Evolutionary conservation across 2,888 invertebrate species (phyloP).

Genomic region (Leucoma salicis): DNA sequence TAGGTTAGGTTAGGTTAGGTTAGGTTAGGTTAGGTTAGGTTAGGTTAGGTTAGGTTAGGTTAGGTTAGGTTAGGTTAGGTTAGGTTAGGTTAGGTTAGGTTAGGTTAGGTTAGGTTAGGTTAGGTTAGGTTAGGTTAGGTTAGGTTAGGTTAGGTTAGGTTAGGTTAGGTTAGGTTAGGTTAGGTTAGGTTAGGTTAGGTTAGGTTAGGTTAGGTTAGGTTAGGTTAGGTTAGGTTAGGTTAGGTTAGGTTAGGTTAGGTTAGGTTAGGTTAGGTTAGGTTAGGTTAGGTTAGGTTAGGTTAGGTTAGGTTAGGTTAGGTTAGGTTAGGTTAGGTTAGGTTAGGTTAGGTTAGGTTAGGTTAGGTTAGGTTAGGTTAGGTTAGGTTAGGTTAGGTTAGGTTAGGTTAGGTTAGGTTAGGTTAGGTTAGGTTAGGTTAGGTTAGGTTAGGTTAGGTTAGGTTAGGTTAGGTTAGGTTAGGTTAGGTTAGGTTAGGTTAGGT

Average conservation of each 20-base stretch:
- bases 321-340: slow-evolving; percentile 10
- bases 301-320: slow-evolving; percentile 11
- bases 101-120: slow-evolving; percentile 10
- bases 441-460: slow-evolving; percentile 8
- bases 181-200: slow-evolving; percentile 9
- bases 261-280: slow-evolving; percentile 10
- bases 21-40: slow-evolving; percentile 10
- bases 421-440: slow-evolving; percentile 11
- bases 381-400: slow-evolving; percentile 10
- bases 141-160: slow-evolving; percentile 9
- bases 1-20: slow-evolving; percentile 10
- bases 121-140: slow-evolving; percentile 9
- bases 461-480: slow-evolving; percentile 6
- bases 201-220: slow-evolving; percentile 11
- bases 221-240: slow-evolving; percentile 11
- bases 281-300: slow-evolving; percentile 11
- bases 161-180: slow-evolving; percentile 9
- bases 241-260: slow-evolving; percentile 12
- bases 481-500: slow-evolving; percentile 3
- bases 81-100: slow-evolving; percentile 10
- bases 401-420: slow-evolving; percentile 10
- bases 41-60: slow-evolving; percentile 10
- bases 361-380: slow-evolving; percentile 11
- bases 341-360: slow-evolving; percentile 10
- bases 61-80: slow-evolving; percentile 10